Evolutionary conservation across 2,113 vertebrate species (phyloP).

Genomic region (Lampris incognitus): DNA sequence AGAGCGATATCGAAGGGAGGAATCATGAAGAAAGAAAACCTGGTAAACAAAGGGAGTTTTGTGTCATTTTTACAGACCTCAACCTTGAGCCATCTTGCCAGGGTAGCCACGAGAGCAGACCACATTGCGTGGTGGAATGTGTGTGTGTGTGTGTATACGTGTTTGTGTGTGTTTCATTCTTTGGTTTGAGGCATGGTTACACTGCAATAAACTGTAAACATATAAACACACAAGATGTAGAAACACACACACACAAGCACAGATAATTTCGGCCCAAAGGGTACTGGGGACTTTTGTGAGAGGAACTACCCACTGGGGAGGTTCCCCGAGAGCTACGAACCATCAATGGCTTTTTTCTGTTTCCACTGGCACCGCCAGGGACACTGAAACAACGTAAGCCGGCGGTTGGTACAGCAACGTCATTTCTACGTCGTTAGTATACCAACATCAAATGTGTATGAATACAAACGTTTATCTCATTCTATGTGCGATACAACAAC

Average conservation of each 20-base stretch:
- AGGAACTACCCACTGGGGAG: too few relatives aligned
- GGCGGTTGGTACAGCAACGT: too few relatives aligned
- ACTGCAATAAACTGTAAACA: conserved; percentile 58
- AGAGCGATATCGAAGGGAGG: not conserved
- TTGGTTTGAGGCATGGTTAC: conserved; percentile 39
- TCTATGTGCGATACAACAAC: too few relatives aligned
- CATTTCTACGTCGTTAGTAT: too few relatives aligned
- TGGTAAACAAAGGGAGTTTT: conserved; percentile 57
- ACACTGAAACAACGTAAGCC: too few relatives aligned
- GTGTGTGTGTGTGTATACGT: conserved; percentile 19
- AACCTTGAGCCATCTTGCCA: conserved; percentile 27
- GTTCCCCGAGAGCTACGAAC: too few relatives aligned
- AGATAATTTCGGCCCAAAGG: not conserved
- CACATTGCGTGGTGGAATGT: conserved; percentile 48
- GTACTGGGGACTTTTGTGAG: too few relatives aligned
- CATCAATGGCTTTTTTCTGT: too few relatives aligned
- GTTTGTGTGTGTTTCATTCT: conserved; percentile 37
- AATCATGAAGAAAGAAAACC: conserved; percentile 12
- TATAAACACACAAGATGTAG: conserved; percentile 41
- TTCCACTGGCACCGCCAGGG: too few relatives aligned
- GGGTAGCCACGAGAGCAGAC: conserved; percentile 34
- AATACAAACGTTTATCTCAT: too few relatives aligned
- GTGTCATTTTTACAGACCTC: conserved; percentile 48
- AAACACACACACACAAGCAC: conserved; percentile 17
- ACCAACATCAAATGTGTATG: too few relatives aligned